phyloP scores from a whole-genome alignment of 2,888 invertebrate species.

The Melikaiella ostensackeni region DNA sequence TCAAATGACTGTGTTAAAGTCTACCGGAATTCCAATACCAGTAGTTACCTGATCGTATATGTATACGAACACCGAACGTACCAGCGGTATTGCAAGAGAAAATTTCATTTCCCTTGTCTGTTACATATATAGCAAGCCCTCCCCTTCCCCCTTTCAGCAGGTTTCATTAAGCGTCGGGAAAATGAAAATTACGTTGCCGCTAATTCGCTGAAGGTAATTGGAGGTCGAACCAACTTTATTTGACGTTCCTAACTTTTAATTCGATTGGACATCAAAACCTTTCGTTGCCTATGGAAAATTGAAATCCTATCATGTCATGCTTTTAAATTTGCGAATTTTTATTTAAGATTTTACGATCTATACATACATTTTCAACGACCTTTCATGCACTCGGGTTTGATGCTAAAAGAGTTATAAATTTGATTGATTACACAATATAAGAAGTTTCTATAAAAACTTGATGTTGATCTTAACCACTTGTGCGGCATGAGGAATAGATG shows the following conservation, averaged over 20 bases:
- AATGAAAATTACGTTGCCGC: slow-evolving; percentile 42
- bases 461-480: not conserved
- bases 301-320: slow-evolving; percentile 14
- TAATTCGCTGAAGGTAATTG: slow-evolving; percentile 35
- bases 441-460: too few species aligned
- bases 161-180: slow-evolving; percentile 41
- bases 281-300: slow-evolving; percentile 28
- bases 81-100: not conserved
- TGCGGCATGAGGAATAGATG: too few species aligned
- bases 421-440: not conserved
- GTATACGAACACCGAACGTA: not conserved
- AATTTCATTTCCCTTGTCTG: slow-evolving; percentile 29
- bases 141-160: not conserved
- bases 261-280: slow-evolving; percentile 20
- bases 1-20: not conserved
- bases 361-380: not conserved
- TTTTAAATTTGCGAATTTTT: slow-evolving; percentile 18
- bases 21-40: slow-evolving; percentile 15
- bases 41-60: not conserved
- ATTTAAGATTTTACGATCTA: not conserved
- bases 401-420: not conserved
- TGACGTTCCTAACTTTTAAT: slow-evolving; percentile 39
- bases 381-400: not conserved
- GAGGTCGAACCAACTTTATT: slow-evolving; percentile 33
- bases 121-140: not conserved